Evolutionary conservation across 1,140 invertebrate genomes (phyloP).

Genomic region (Nephotettix cincticeps): DNA sequence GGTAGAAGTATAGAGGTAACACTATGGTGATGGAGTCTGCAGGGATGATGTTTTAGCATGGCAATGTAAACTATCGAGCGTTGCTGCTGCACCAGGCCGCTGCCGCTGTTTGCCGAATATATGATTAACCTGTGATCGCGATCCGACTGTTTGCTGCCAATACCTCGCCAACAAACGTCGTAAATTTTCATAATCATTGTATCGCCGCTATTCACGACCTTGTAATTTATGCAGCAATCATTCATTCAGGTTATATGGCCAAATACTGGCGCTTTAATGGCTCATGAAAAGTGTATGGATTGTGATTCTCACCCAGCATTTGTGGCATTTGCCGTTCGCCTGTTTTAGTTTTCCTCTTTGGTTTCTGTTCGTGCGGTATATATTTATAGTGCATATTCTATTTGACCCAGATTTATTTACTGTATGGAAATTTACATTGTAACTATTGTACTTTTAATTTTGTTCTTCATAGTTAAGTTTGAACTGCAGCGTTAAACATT

Average conservation of each 20-base stretch:
- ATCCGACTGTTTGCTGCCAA: slow-evolving; percentile 10
- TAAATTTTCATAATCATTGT: slow-evolving; percentile 20
- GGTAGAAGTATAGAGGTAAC: neutral
- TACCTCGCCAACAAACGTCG: slow-evolving; percentile 15
- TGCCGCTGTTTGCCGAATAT: neutral
- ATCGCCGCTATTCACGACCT: slow-evolving; percentile 12
- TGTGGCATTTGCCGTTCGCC: no score
- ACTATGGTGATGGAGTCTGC: neutral
- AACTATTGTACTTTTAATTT: no score
- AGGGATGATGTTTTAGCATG: neutral
- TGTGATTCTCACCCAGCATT: neutral
- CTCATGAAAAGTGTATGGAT: neutral
- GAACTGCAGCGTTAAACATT: no score
- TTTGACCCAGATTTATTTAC: no score
- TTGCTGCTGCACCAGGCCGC: neutral
- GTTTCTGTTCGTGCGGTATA: no score
- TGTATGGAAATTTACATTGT: no score
- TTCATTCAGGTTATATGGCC: slow-evolving; percentile 17
- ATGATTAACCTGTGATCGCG: slow-evolving; percentile 15
- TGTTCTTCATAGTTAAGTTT: no score
- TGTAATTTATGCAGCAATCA: slow-evolving; percentile 14
- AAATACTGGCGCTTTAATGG: slow-evolving; percentile 4
- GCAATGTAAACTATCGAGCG: neutral
- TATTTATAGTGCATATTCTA: no score
- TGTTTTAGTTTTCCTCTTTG: no score